phyloP scores from a whole-genome alignment of 1,140 invertebrate species.

The Ganaspis sp. region DNA sequence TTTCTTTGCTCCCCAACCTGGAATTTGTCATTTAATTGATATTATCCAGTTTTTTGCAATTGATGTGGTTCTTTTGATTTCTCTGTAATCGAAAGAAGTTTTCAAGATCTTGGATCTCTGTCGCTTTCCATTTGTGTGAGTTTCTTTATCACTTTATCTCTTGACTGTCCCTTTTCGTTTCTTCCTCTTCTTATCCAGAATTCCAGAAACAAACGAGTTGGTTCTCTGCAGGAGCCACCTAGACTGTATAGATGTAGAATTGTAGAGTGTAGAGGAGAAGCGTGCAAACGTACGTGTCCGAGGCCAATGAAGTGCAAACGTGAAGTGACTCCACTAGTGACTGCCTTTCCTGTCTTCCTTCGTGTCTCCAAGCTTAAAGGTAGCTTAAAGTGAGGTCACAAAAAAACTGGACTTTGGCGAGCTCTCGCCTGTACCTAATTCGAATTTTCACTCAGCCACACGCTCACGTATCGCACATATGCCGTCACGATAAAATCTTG shows the following conservation, averaged over 20 bases:
- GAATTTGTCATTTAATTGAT: too few species aligned
- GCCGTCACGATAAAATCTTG: slow-evolving; percentile 28
- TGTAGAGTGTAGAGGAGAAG: too few species aligned
- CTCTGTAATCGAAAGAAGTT: background rate
- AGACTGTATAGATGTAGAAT: too few species aligned
- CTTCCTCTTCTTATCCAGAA: slow-evolving; percentile 3
- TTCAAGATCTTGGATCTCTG: background rate
- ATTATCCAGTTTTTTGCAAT: too few species aligned
- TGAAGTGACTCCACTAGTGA: slow-evolving; percentile 39
- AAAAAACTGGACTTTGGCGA: slow-evolving; percentile 44
- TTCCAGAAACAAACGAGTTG: slow-evolving; percentile 28
- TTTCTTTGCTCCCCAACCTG: too few species aligned
- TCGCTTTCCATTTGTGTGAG: background rate
- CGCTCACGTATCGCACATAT: slow-evolving; percentile 14
- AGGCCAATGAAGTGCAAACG: slow-evolving; percentile 52
- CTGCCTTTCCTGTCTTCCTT: slow-evolving; percentile 24
- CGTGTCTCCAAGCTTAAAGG: background rate
- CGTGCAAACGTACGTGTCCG: slow-evolving; percentile 47
- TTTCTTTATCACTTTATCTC: background rate
- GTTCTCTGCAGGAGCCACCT: slow-evolving; percentile 15
- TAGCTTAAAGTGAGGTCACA: slow-evolving; percentile 44
- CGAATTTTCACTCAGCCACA: slow-evolving; percentile 40
- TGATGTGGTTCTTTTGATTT: too few species aligned
- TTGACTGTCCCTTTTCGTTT: slow-evolving; percentile 8
- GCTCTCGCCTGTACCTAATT: slow-evolving; percentile 45